phyloP scores from a whole-genome alignment of 2,797 vertebrate species.

The Falco cherrug region DNA sequence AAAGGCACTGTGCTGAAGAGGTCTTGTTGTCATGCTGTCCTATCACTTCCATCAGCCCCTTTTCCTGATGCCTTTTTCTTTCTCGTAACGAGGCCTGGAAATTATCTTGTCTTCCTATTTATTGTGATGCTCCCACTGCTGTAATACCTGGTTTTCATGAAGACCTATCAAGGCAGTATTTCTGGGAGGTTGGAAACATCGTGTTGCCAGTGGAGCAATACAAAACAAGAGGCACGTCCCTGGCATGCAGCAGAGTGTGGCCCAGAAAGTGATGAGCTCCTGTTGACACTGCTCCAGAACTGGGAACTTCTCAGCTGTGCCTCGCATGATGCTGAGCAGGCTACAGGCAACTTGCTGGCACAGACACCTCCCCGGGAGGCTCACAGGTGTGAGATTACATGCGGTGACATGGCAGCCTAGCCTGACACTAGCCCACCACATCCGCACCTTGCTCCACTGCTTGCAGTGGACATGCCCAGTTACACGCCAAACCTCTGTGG shows the following conservation, averaged over 20 bases:
- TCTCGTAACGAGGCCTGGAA: not conserved
- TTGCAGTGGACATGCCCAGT: fast-evolving
- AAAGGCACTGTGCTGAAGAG: not conserved
- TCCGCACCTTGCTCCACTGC: not conserved
- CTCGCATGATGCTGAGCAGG: fast-evolving
- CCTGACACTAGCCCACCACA: not conserved
- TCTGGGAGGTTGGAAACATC: not conserved
- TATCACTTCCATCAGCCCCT: not conserved
- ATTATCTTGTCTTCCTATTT: not conserved
- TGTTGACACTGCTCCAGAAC: not conserved
- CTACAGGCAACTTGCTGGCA: not conserved
- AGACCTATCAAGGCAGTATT: not conserved
- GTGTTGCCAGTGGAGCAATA: not conserved
- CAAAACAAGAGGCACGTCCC: not conserved
- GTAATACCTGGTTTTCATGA: not conserved
- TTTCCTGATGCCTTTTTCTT: not conserved
- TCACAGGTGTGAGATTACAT: not conserved
- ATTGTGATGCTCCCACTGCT: not conserved
- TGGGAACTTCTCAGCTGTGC: not conserved
- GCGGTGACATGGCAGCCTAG: not conserved
- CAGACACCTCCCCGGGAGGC: not conserved
- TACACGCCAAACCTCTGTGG: not conserved
- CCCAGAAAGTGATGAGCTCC: not conserved
- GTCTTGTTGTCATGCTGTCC: not conserved
- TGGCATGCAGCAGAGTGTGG: fast-evolving